These are phyloP conservation scores for Heteropelma amictum DNA, from an alignment of 2,888 invertebrate species.

Conservation along the genomic window DNA sequence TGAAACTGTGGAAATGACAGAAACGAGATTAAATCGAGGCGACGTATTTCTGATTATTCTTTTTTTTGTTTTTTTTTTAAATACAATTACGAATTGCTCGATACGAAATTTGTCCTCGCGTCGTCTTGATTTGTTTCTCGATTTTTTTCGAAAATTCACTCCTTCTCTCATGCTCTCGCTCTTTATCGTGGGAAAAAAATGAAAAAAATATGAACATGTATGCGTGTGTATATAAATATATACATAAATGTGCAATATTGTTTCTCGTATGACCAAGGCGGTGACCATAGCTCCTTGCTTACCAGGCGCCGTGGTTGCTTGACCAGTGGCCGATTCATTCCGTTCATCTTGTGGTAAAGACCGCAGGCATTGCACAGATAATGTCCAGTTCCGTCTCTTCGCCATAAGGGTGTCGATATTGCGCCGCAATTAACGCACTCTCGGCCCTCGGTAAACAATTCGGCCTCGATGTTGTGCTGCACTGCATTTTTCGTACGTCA, in stretches of 20 bases:
- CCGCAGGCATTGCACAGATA: conserved; percentile 99
- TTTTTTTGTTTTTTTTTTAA: not conserved
- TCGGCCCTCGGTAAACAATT: conserved; percentile 86
- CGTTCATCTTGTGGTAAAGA: conserved; percentile 99
- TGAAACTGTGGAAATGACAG: no score
- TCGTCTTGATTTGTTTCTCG: conserved; percentile 34
- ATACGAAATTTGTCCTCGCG: not conserved
- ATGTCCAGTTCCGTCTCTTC: conserved; percentile 97
- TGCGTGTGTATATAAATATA: not conserved
- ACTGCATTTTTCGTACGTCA: conserved; percentile 63
- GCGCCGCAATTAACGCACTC: conserved; percentile 99
- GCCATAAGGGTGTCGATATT: conserved; percentile 97
- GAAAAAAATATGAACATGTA: not conserved
- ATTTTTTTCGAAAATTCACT: conserved; percentile 29
- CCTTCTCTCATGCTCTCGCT: conserved; percentile 26
- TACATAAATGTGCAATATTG: conserved; percentile 4
- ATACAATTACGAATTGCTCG: not conserved
- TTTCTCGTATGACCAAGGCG: conserved; percentile 55
- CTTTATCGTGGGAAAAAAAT: not conserved
- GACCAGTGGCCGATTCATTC: conserved; percentile 94
- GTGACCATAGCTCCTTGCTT: conserved; percentile 83
- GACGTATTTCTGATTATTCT: not conserved
- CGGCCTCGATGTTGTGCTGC: conserved; percentile 75
- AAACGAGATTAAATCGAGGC: conserved; percentile 18
- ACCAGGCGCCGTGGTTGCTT: conserved; percentile 96